Conservation (phyloP, 2,113 vertebrate species). For the Lophura nycthemera region DNA sequence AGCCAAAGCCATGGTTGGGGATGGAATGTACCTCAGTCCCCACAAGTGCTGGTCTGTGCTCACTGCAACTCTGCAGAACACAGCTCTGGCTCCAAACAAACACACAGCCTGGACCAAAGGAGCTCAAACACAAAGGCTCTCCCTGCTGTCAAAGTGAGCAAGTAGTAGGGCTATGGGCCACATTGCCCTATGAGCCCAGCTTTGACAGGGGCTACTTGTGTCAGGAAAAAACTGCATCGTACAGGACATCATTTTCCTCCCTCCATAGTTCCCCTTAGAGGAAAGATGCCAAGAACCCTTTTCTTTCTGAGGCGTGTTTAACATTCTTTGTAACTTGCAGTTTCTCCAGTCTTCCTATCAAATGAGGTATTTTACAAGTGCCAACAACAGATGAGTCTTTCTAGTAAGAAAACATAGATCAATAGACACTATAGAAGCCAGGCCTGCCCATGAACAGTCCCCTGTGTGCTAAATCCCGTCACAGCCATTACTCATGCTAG, state of each 20-base stretch:
- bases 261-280: neutral
- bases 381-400: neutral
- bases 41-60: rapidly evolving
- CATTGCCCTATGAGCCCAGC: rapidly evolving
- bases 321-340: neutral
- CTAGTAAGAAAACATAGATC: neutral
- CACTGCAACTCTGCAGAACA: rapidly evolving
- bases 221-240: rapidly evolving
- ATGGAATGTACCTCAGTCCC: rapidly evolving
- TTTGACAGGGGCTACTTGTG: rapidly evolving
- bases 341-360: neutral
- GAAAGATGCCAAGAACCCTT: neutral
- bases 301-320: rapidly evolving
- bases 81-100: neutral
- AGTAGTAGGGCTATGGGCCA: rapidly evolving
- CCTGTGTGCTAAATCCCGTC: neutral
- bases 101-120: rapidly evolving
- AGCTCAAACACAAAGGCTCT: rapidly evolving
- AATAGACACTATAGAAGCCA: rapidly evolving
- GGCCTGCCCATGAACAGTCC: neutral
- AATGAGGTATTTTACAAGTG: neutral
- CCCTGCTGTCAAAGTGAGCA: rapidly evolving
- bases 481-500: neutral
- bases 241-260: neutral
- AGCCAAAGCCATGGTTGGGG: rapidly evolving